phyloP scores from a whole-genome alignment of 2,113 vertebrate genomes.

The Cebus imitator region DNA sequence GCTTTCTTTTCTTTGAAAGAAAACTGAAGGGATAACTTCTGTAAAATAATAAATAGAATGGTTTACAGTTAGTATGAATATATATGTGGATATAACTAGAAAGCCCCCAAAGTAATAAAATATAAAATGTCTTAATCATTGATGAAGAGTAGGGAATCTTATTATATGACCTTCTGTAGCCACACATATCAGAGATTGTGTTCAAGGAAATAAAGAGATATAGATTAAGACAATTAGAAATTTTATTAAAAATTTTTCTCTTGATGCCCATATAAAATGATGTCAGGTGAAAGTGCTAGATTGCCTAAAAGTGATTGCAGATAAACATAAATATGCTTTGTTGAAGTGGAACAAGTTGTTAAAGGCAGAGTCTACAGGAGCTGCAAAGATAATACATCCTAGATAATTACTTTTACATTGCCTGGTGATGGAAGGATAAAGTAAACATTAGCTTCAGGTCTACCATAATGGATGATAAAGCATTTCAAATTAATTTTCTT shows the following conservation, averaged over 20 bases:
- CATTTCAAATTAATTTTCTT: background rate
- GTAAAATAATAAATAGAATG: background rate
- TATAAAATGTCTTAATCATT: background rate
- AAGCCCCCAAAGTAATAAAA: background rate
- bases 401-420: background rate
- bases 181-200: background rate
- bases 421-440: background rate
- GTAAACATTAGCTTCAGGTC: background rate
- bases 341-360: background rate
- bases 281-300: background rate
- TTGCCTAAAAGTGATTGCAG: background rate
- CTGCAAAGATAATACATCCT: background rate
- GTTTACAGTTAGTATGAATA: background rate
- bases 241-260: background rate
- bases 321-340: background rate
- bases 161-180: background rate
- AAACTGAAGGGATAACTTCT: background rate
- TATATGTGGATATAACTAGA: background rate
- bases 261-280: background rate
- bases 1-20: background rate
- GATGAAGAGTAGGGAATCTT: background rate
- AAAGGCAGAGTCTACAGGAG: background rate
- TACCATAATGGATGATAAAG: background rate
- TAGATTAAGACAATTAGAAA: background rate
- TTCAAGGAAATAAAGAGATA: background rate